Conservation (phyloP, 2,797 vertebrate species). For the Dryobates pubescens region DNA sequence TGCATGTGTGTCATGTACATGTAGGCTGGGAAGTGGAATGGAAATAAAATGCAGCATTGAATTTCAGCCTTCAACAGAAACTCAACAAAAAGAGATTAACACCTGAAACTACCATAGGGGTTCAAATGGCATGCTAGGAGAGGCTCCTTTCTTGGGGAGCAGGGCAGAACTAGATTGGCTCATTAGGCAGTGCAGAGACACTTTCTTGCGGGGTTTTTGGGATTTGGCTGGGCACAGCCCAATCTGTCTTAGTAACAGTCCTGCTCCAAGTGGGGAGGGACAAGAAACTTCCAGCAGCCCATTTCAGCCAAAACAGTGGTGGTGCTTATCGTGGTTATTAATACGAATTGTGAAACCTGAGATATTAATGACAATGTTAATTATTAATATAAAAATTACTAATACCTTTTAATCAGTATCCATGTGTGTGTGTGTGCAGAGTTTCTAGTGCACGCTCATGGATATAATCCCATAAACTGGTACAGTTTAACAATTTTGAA, state of each 20-base stretch:
- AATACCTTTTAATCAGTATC: no score
- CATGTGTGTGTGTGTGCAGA: no score
- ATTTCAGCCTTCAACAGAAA: background rate
- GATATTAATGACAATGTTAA: no score
- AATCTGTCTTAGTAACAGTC: background rate
- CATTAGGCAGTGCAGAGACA: background rate
- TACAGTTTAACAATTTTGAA: no score
- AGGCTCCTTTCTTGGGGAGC: fast-evolving
- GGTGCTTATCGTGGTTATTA: background rate
- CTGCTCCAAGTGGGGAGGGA: fast-evolving
- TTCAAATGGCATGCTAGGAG: background rate
- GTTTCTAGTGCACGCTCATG: no score
- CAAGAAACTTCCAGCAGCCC: background rate
- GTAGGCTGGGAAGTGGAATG: background rate
- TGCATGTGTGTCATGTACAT: background rate
- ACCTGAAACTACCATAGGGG: background rate
- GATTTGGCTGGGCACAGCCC: background rate
- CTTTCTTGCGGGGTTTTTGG: background rate
- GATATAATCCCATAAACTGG: no score
- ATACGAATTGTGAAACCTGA: no score
- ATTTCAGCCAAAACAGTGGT: background rate
- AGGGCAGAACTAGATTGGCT: background rate
- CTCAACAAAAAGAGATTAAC: background rate
- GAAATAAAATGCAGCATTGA: background rate
- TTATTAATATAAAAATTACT: no score